Evolutionary conservation across 2,797 vertebrate genomes (phyloP), one percentile per base, ranked within the genome.

Genomic region (Myripristis murdjan): DNA sequence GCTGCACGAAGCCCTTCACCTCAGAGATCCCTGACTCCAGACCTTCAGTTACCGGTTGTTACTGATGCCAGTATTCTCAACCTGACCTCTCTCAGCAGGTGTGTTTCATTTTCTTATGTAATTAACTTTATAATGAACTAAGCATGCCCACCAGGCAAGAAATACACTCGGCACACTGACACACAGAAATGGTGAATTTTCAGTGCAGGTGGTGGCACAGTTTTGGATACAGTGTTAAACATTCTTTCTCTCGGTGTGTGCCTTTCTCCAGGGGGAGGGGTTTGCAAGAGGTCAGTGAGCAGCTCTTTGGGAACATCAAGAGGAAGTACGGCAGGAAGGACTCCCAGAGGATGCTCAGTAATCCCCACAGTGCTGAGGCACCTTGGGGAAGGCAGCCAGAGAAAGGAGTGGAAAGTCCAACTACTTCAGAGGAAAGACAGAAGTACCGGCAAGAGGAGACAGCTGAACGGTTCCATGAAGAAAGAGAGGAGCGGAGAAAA

Each of bases 261-360:
- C 22, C 48, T 86, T 61, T 88, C 84, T 77, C 52, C 66, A 97
- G 96, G 87, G 97, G 97, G 0, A 95, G 92, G 81, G 94, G 90
- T 44, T 82, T 95, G 64, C 94, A 96, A 85, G 96, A 98, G 59
- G 84, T 93, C 82, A 90, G 94, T 0, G 96, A 98, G 63, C 97
- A 96, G 85, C 94, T 95, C 20, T 43, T 92, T 59, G 93, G 93
- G 49, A 95, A 93, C 85, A 93, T 92, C 66, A 98, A 98, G 94
- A 96, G 97, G 85, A 98, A 98, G 89, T 96, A 96, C 56, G 96
- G 94, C 84, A 97, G 96, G 89, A 99, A 97, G 85, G 97, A 98
- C 57, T 88, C 94, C 76, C 89, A 95, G 73, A 95, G 85, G 89
- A 93, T 85, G 90, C 94, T 96, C 64, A 83, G 86, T 70, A 89